Conservation (phyloP, 2,113 vertebrate genomes). For the Shinisaurus crocodilurus region DNA sequence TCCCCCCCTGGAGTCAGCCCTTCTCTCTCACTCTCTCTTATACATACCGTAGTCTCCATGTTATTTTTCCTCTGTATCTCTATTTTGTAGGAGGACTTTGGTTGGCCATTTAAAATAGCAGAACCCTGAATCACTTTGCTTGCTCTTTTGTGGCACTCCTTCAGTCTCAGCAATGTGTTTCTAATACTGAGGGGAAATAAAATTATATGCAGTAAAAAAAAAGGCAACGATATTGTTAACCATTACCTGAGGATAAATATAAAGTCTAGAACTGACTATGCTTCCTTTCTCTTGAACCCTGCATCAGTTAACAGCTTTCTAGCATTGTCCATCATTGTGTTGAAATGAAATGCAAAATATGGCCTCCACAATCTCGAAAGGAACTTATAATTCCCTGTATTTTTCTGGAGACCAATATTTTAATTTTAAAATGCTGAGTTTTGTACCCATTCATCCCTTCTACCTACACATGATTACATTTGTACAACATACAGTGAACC, state of each 20-base stretch:
- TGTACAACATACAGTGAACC: background rate
- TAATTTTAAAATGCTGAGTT: background rate
- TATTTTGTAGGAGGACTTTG: constrained; percentile 35
- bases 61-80: background rate
- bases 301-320: constrained; percentile 33
- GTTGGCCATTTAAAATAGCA: constrained; percentile 30
- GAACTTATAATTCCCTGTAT: background rate
- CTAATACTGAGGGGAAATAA: constrained; percentile 34
- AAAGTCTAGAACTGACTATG: constrained; percentile 27
- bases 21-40: background rate
- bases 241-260: constrained; percentile 28
- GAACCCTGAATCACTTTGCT: constrained; percentile 43
- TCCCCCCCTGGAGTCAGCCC: background rate
- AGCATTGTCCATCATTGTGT: constrained; percentile 16
- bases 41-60: too few relatives aligned
- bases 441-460: background rate
- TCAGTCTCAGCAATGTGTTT: constrained; percentile 36
- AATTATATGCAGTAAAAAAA: constrained; percentile 40
- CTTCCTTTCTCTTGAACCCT: constrained; percentile 35
- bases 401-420: background rate
- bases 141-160: constrained; percentile 18
- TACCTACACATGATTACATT: background rate
- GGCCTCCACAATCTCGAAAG: background rate
- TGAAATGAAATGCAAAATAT: constrained; percentile 54
- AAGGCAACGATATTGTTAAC: constrained; percentile 34